Evolutionary conservation across 2,113 vertebrate genomes (phyloP).

Genomic region (Dasyornis broadbenti): DNA sequence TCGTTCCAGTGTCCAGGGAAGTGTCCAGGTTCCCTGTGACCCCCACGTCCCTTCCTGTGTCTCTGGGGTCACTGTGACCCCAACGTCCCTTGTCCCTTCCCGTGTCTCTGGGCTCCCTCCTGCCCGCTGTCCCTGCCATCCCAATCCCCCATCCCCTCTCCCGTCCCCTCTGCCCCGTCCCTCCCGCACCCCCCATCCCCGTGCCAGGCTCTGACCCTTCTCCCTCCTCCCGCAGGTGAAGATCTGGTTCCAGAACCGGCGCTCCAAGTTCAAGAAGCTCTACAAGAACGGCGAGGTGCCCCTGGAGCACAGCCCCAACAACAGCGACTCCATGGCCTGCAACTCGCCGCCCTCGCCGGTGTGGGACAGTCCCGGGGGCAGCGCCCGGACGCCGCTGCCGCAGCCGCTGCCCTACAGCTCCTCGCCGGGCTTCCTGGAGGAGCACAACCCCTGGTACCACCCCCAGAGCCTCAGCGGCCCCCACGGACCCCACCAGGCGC

Average conservation of each 20-base stretch:
- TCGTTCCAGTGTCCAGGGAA: no score
- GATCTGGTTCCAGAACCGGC: constrained; percentile 98
- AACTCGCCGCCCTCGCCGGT: constrained; percentile 91
- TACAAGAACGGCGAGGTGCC: constrained; percentile 97
- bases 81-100: background rate
- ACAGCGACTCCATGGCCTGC: constrained; percentile 98
- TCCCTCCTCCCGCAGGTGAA: constrained; percentile 79
- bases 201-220: background rate
- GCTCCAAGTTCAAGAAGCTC: constrained; percentile 98
- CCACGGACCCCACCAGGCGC: constrained; percentile 82
- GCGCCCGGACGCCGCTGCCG: constrained; percentile 80
- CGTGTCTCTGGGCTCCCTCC: accelerated
- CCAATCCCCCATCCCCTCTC: no score
- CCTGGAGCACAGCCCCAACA: constrained; percentile 94
- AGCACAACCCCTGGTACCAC: constrained; percentile 94
- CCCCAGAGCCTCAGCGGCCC: constrained; percentile 80
- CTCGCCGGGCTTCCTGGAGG: constrained; percentile 90
- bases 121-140: accelerated
- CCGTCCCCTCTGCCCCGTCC: accelerated
- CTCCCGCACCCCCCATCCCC: accelerated
- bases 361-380: constrained; percentile 87
- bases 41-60: accelerated
- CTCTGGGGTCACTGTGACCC: no score
- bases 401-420: constrained; percentile 86
- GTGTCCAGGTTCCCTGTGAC: background rate